These are phyloP conservation scores for Drosophila persimilis DNA, from an alignment of 1,140 invertebrate genomes.

Conservation along the genomic window DNA sequence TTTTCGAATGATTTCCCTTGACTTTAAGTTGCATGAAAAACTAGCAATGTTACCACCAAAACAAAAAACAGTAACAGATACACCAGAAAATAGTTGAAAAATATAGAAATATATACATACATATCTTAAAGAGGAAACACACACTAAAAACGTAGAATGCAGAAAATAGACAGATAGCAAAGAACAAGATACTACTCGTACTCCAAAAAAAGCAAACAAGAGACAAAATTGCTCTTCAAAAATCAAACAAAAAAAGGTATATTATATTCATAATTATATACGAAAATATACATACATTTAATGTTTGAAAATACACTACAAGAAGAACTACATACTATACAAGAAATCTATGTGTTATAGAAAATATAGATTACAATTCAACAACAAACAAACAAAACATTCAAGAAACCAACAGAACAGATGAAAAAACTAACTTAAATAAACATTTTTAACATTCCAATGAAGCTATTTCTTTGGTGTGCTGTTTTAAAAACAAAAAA, in stretches of 20 bases:
- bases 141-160: not conserved
- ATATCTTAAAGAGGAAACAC: slow-evolving; percentile 39
- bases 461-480: slow-evolving; percentile 56
- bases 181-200: slow-evolving; percentile 39
- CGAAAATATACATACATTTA: slow-evolving; percentile 29
- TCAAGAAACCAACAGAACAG: slow-evolving; percentile 14
- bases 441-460: slow-evolving; percentile 68
- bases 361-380: slow-evolving; percentile 42
- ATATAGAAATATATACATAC: slow-evolving; percentile 39
- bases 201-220: slow-evolving; percentile 63
- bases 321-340: slow-evolving; percentile 19
- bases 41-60: slow-evolving; percentile 35
- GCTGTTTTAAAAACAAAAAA: slow-evolving; percentile 74
- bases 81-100: slow-evolving; percentile 35
- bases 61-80: slow-evolving; percentile 3
- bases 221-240: slow-evolving; percentile 72
- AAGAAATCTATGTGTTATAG: slow-evolving; percentile 62
- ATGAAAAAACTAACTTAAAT: slow-evolving; percentile 61
- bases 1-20: not conserved
- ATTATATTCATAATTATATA: slow-evolving; percentile 26
- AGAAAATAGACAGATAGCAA: slow-evolving; percentile 28
- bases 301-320: slow-evolving; percentile 33
- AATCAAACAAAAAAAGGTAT: slow-evolving; percentile 70
- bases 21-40: slow-evolving; percentile 11
- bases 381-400: slow-evolving; percentile 7